Evolutionary conservation across 2,113 vertebrate species (phyloP).

Genomic region (Eubucco bourcierii): DNA sequence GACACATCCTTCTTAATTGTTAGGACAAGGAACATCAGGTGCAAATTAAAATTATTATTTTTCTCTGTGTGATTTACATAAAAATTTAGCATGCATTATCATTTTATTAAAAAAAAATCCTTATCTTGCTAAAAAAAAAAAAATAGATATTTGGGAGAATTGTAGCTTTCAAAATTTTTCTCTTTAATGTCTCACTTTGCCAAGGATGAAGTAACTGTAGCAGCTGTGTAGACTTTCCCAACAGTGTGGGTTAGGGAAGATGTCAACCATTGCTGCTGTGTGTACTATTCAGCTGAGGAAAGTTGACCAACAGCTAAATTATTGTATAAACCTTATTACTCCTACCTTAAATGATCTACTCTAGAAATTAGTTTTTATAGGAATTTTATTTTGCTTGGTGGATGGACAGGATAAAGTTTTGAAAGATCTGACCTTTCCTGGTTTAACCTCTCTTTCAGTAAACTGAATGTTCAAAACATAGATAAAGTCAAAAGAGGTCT

Average conservation of each 20-base stretch:
- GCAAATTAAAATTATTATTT: background rate
- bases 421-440: conserved; percentile 15
- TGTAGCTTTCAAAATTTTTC: background rate
- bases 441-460: background rate
- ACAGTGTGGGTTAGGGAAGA: background rate
- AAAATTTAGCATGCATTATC: background rate
- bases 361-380: conserved; percentile 1
- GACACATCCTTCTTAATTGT: background rate
- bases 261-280: background rate
- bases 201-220: background rate
- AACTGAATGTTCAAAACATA: background rate
- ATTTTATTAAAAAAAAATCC: background rate
- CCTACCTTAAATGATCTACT: background rate
- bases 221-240: background rate
- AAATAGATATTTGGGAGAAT: background rate
- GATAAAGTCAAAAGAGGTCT: background rate
- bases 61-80: background rate
- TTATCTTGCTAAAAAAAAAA: background rate
- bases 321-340: background rate
- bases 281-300: background rate
- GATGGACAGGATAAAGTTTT: conserved; percentile 4
- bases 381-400: conserved; percentile 6
- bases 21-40: background rate
- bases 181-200: background rate
- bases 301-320: conserved; percentile 18